These are phyloP conservation scores for Corythornis cristatus DNA, from an alignment of 2,113 vertebrate genomes.

Conservation along the genomic window DNA sequence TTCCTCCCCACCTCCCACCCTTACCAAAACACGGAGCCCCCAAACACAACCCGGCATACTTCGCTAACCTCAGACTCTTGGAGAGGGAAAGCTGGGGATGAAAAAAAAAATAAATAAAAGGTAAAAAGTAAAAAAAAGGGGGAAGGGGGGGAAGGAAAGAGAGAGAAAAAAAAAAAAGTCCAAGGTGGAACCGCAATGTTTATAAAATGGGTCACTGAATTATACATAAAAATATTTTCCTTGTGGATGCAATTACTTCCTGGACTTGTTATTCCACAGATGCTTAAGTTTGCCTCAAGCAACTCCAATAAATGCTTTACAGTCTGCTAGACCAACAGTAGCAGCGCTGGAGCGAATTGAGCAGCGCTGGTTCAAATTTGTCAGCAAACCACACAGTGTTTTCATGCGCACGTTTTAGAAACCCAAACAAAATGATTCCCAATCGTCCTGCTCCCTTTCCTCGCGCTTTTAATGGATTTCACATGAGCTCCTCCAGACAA, in stretches of 20 bases:
- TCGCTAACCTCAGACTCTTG: background rate
- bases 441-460: background rate
- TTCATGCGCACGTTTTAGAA: conserved; percentile 31
- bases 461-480: background rate
- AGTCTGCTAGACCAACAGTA: conserved; percentile 51
- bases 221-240: conserved; percentile 69
- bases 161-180: background rate
- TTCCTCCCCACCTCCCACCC: background rate
- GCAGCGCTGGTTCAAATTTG: conserved; percentile 39
- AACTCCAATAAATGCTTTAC: conserved; percentile 45
- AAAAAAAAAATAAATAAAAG: background rate
- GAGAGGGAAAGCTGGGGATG: background rate
- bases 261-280: conserved; percentile 48
- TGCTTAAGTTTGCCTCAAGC: conserved; percentile 37
- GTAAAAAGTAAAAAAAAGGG: background rate
- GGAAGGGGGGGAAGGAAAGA: background rate
- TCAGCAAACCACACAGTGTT: conserved; percentile 51
- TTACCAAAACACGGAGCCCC: background rate
- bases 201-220: conserved; percentile 65
- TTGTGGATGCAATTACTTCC: conserved; percentile 62
- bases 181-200: conserved; percentile 54
- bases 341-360: conserved; percentile 42
- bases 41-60: background rate
- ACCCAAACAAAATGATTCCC: conserved; percentile 35
- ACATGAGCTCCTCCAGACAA: background rate